Conservation (phyloP, 2,888 invertebrate species). For the Aspidiotus destructor region DNA sequence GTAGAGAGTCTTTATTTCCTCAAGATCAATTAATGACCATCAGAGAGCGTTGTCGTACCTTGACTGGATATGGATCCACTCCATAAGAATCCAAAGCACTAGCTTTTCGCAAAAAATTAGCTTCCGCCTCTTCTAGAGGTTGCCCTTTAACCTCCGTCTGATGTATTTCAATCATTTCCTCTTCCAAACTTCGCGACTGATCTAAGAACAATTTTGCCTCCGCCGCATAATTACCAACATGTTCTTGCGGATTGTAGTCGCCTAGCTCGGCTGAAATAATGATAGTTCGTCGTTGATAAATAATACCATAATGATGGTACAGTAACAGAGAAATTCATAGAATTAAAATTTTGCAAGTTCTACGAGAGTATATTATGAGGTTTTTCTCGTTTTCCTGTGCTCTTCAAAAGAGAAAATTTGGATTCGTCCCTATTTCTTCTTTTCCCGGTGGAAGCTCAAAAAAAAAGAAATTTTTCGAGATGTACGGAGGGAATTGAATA, state of each 20-base stretch:
- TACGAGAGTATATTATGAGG: too few relatives aligned
- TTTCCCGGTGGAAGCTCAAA: too few relatives aligned
- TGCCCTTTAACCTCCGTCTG: conserved; percentile 76
- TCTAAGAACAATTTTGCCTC: conserved; percentile 84
- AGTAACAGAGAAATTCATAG: not conserved
- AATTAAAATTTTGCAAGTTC: too few relatives aligned
- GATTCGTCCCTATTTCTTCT: too few relatives aligned
- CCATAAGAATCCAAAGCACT: conserved; percentile 92
- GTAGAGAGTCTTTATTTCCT: not conserved
- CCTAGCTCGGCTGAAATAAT: conserved; percentile 75
- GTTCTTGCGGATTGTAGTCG: conserved; percentile 81
- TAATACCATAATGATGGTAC: not conserved
- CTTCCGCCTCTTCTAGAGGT: conserved; percentile 77
- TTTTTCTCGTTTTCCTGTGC: too few relatives aligned
- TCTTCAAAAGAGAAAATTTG: too few relatives aligned
- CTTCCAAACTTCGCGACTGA: conserved; percentile 85
- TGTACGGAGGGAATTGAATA: too few relatives aligned
- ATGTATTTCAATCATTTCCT: conserved; percentile 86
- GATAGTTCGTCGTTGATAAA: conserved; percentile 15
- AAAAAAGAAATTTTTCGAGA: too few relatives aligned
- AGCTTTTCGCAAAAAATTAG: conserved; percentile 81
- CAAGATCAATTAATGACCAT: not conserved
- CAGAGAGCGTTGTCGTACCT: conserved; percentile 50
- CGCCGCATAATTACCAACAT: conserved; percentile 79
- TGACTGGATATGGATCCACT: conserved; percentile 95